Base-by-base conservation (phyloP, 1,140 invertebrate genomes). In the Drosophila serrata region DNA sequence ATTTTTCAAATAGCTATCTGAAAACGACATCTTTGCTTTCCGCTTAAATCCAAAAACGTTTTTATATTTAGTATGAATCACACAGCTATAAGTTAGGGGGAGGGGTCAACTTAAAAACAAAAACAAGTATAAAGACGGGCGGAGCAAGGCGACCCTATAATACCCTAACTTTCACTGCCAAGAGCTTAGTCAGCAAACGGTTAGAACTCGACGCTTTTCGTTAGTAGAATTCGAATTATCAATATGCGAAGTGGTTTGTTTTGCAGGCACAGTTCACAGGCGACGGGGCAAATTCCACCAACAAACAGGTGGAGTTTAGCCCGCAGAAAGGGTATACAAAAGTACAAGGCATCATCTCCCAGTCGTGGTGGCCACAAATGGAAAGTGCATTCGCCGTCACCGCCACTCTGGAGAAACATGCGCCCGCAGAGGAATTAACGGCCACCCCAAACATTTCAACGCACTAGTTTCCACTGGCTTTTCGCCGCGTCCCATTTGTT, bases 11-110 rank as follows among this genome's bases (percentile, higher is more conserved):
- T n/a, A 12, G 6, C 48, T 51, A n/a, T 4, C 12, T 45, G 2
- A 45, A 22, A 3, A 12, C 33, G 6, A 29, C 33, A 43, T 51
- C 12, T 13, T 37, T 46, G 29, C 27, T 56, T 68, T 35, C 58
- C 63, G 64, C 31, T 59, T 49, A 33, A 55, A 49, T 35, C 37
- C 27, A 70, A 56, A 82, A 87, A 82, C 57, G 81, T 84, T 76
- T 78, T 87, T 77, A 88, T 88, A 84, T 88, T 84, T 75, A 84
- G 76, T 75, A 88, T 87, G 84, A 87, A 77, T 87, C 80, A 87
- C 64, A 73, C 67, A 64, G 42, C 46, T 19, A 39, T 4, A 27
- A 49, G 46, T 76, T 22, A 33, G 56, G 49, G 69, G 48, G 58
- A 46, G 65, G 57, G 45, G 74, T 61, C 49, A 75, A 69, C 75